Evolutionary conservation across 1,140 invertebrate species (phyloP), one percentile per base, ranked within the genome.

Genomic region (Caenorhabditis inopinata): DNA sequence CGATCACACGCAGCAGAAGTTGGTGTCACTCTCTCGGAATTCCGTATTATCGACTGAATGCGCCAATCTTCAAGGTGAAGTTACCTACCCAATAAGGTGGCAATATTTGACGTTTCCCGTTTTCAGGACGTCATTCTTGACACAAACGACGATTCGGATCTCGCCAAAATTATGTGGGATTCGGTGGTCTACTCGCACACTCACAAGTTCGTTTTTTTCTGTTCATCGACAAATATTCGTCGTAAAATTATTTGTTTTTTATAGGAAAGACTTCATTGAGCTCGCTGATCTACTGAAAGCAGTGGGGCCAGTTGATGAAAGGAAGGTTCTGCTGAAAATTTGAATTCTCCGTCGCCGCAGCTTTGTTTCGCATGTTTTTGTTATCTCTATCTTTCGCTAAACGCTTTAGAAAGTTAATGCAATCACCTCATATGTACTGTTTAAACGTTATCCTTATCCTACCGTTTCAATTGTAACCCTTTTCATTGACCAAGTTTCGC

Each of bases 21-120:
- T 97, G 96, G 95, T 98, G 96, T 89, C 93, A 92, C 42, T 93
- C 92, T 85, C 92, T 94, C 27, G 93, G 93, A n/a, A 92, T 95
- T 14, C 95, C 95, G 0, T 98, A 94, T 90, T 92, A 91, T 84
- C 85, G 92, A 47, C 88, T 91, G 47, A 90, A 88, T 83, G 85
- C 88, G 35, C 87, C 87, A 84, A 90, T 97, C 51, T 93, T 93
- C 6, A 91, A 92, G 38, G 79, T 80, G n/a, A 14, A 48, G 12
- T 48, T 74, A 0, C 12, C 23, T n/a, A n/a, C n/a, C n/a, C n/a
- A n/a, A n/a, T n/a, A n/a, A n/a, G n/a, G n/a, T n/a, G n/a, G n/a
- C 38, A 42, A 42, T 7, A 42, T 42, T 5, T 42, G 14, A 42
- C 38, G 27, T 78, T 2, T 0, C 27, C 7, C 16, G 11, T 27